These are phyloP conservation scores for Hypselothyrea guttata DNA, from an alignment of 2,888 invertebrate species.

Conservation along the genomic window DNA sequence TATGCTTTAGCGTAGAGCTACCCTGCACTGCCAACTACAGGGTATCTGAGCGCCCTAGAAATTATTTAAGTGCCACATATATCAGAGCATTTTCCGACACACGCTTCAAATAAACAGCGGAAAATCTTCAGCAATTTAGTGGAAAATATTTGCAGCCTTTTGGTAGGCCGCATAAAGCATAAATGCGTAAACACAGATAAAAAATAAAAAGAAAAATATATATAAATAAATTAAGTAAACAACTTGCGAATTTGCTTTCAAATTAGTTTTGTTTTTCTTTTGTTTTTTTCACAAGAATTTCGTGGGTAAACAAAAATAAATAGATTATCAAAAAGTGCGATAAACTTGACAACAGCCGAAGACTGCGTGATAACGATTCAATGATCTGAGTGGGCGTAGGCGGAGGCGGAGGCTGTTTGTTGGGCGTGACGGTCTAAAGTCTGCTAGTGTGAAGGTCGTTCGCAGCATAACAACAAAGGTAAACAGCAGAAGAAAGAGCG, in stretches of 20 bases:
- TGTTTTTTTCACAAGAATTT: slow-evolving; percentile 26
- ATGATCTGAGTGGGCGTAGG: slow-evolving; percentile 19
- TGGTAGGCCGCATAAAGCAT: slow-evolving; percentile 3
- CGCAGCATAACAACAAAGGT: slow-evolving; percentile 7
- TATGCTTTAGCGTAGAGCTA: too few relatives aligned
- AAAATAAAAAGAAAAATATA: slow-evolving; percentile 8
- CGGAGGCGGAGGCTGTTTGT: too few relatives aligned
- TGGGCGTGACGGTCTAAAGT: background rate
- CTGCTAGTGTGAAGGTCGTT: slow-evolving; percentile 42
- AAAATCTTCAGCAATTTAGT: slow-evolving; percentile 7
- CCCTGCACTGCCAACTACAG: background rate
- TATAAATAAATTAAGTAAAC: slow-evolving; percentile 18
- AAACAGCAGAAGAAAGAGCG: background rate
- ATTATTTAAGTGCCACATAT: background rate
- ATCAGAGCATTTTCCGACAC: background rate
- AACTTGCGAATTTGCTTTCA: slow-evolving; percentile 19
- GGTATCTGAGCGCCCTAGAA: background rate
- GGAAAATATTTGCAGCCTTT: background rate
- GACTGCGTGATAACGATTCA: slow-evolving; percentile 19
- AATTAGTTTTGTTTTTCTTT: slow-evolving; percentile 19
- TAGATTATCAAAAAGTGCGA: slow-evolving; percentile 23
- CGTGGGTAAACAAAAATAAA: slow-evolving; percentile 32
- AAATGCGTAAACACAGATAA: slow-evolving; percentile 17
- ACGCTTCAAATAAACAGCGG: slow-evolving; percentile 9
- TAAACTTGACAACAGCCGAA: slow-evolving; percentile 17